Evolutionary conservation across 2,113 vertebrate genomes (phyloP).

Genomic region (Osmerus mordax): DNA sequence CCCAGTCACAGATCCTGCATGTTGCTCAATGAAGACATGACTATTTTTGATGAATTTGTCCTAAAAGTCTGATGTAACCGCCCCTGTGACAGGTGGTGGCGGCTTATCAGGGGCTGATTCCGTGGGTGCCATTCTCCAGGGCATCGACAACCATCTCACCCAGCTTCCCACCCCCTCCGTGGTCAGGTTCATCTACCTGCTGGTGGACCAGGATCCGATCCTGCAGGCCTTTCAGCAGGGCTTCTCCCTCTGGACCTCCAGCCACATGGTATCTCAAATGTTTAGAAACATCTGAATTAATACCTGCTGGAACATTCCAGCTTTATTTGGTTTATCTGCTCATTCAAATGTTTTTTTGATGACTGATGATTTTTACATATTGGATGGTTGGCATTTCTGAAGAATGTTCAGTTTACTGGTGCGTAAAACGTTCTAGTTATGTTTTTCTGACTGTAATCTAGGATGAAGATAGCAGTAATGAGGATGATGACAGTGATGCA

Average conservation of each 20-base stretch:
- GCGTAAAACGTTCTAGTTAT: background rate
- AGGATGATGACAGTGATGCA: background rate
- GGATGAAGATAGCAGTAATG: background rate
- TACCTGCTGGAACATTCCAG: too few species aligned
- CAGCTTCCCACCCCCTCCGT: constrained; percentile 8
- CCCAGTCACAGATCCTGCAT: background rate
- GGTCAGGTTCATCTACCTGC: constrained; percentile 50
- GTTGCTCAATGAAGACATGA: too few species aligned
- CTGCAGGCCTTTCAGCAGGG: constrained; percentile 37
- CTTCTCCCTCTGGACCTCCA: constrained; percentile 39
- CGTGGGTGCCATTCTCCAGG: constrained; percentile 46
- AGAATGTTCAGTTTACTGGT: too few species aligned
- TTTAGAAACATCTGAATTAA: background rate
- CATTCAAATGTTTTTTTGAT: too few species aligned
- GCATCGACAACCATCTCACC: constrained; percentile 49
- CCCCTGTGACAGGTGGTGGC: constrained; percentile 45
- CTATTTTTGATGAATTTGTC: too few species aligned
- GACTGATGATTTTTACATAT: too few species aligned
- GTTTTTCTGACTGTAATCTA: background rate
- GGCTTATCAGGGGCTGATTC: constrained; percentile 30
- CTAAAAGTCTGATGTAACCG: too few species aligned
- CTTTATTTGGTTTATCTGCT: too few species aligned
- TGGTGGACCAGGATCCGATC: constrained; percentile 30
- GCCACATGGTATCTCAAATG: constrained; percentile 18
- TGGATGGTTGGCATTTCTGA: too few species aligned